Evolutionary conservation across 2,888 invertebrate genomes (phyloP).

Genomic region (Nudaria mundana): DNA sequence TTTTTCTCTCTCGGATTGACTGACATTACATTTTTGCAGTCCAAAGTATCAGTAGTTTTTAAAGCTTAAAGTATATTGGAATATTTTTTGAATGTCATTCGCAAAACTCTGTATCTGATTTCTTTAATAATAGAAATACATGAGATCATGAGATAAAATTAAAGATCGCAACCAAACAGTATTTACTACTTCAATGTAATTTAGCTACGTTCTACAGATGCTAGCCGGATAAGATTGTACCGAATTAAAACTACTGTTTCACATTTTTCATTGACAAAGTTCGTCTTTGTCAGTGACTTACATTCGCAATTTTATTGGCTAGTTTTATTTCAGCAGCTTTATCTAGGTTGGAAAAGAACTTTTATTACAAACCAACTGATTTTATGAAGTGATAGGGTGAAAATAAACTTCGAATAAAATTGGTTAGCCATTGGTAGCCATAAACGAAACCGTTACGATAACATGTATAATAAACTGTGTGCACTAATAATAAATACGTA

Average conservation of each 20-base stretch:
- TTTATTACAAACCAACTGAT: constrained; percentile 10
- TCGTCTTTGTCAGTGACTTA: constrained; percentile 1
- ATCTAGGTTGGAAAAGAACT: constrained; percentile 9
- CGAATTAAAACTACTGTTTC: constrained; percentile 1
- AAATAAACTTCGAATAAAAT: constrained; percentile 7
- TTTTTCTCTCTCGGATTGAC: too few relatives aligned
- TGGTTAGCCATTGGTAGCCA: constrained; percentile 1
- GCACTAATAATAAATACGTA: not conserved
- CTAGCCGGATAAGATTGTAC: not conserved
- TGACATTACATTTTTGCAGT: too few relatives aligned
- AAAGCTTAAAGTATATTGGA: too few relatives aligned
- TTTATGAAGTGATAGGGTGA: constrained; percentile 11
- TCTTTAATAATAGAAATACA: too few relatives aligned
- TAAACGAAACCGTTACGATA: not conserved
- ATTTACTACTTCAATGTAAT: not conserved
- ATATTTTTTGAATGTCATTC: too few relatives aligned
- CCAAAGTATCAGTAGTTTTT: too few relatives aligned
- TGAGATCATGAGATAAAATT: too few relatives aligned
- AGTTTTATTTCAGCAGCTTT: constrained; percentile 11
- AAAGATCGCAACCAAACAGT: not conserved
- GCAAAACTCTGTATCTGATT: too few relatives aligned
- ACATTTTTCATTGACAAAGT: not conserved
- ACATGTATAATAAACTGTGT: not conserved
- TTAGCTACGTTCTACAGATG: not conserved
- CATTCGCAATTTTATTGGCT: constrained; percentile 7